Evolutionary conservation across 2,113 vertebrate genomes (phyloP), one percentile per base, ranked within the genome.

Genomic region (Balaeniceps rex): DNA sequence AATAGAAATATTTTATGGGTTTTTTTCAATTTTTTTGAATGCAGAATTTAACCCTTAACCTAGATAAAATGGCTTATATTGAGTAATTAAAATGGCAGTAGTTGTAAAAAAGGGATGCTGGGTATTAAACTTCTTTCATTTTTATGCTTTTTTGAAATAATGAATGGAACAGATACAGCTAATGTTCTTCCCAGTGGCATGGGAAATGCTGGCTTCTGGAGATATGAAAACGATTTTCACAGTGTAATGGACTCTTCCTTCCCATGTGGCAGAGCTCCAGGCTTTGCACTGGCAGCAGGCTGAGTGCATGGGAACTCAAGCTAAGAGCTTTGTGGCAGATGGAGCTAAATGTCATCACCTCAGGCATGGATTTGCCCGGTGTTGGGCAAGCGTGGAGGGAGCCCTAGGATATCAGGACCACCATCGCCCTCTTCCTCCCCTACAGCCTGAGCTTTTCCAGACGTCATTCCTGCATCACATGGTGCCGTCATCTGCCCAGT

Each of bases 181-280:
- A 51, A 69, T 75, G 31, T 63, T 83, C 79, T 92, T 83, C n/a
- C 47, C 46, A 34, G 44, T 68, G 40, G 54, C 81, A 75, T 60
- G 81, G 87, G 93, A 93, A 93, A 61, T 94, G 18, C 88, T 95
- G 92, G 64, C 60, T 92, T 66, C 88, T 88, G 60, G 51, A 94
- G 93, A 91, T 92, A 90, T 2, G 52, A 93, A 94, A 96, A 75
- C 2, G 1, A 65, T 94, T 97, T 93, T 83, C 70, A 80, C 68
- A 86, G 31, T 49, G 54, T 80, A 78, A 34, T 54, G 28, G 34
- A 17, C 36, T 88, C 33, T 42, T 88, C 36, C 76, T 93, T 87
- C 80, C 72, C 83, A 57, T 1, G 15, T 94, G 88, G 88, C 95
- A 95, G 51, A 54, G 51, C 68, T 94, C 93, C 91, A 95, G 77